These are phyloP conservation scores for Ptiloglossa arizonensis DNA, from an alignment of 1,140 invertebrate genomes.

Conservation along the genomic window DNA sequence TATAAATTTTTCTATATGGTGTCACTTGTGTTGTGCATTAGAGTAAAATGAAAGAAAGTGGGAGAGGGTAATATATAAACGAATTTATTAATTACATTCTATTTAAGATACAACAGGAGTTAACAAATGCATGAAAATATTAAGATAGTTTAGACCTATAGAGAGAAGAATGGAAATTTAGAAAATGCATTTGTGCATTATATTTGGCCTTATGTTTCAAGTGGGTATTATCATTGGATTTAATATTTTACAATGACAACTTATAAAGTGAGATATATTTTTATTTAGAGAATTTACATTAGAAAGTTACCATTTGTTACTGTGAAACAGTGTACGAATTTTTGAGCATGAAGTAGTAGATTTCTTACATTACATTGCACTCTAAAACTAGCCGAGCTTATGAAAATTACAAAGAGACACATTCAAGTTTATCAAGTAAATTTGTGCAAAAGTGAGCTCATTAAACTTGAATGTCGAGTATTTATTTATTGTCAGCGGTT, in stretches of 20 bases:
- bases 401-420: background rate
- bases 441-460: background rate
- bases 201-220: slow-evolving; percentile 33
- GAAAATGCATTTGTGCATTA: slow-evolving; percentile 24
- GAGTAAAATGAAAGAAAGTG: slow-evolving; percentile 26
- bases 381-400: slow-evolving; percentile 1
- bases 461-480: slow-evolving; percentile 3
- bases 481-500: slow-evolving; percentile 35
- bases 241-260: background rate
- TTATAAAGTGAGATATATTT: background rate
- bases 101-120: slow-evolving; percentile 18
- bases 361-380: slow-evolving; percentile 1
- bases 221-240: slow-evolving; percentile 16
- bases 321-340: slow-evolving; percentile 15
- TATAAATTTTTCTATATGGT: slow-evolving; percentile 8
- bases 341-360: background rate
- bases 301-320: background rate
- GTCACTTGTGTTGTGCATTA: slow-evolving; percentile 9
- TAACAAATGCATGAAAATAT: slow-evolving; percentile 32
- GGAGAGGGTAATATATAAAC: slow-evolving; percentile 38
- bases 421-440: background rate
- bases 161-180: slow-evolving; percentile 21
- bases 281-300: background rate
- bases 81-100: slow-evolving; percentile 49
- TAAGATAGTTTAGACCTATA: slow-evolving; percentile 31